Evolutionary conservation across 53 echinoderm and acorn worm genomes (phyloP), one percentile per base, ranked within the genome.

Genomic region (Echinometra lucunter): DNA sequence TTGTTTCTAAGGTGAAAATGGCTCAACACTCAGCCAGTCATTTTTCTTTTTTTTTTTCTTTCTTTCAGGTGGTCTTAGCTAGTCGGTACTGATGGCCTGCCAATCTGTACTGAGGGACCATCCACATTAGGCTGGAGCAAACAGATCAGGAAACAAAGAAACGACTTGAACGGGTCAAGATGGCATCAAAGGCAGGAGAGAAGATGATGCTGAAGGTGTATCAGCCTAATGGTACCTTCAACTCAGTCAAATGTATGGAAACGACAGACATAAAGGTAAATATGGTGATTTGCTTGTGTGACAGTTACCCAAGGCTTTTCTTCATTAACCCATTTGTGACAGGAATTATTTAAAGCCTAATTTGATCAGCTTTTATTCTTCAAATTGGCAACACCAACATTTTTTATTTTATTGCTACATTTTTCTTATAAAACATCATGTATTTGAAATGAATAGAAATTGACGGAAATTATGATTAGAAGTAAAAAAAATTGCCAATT

Each of bases 201-300:
- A 99, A 98, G 93, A 94, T 97, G 90, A 99, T 97, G 58, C 88
- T 99, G 85, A 98, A 97, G 92, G 96, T 99, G 23, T 97, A 96
- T 72, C 99, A 99, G 72, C 99, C 99, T 66, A 99, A 98, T 92
- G 98, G 98, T 25, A 97, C 94, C 92, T 99, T 99, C 95, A 99
- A 99, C 94, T 99, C 99, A 10, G 99, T 99, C 95, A 99, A 99
- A 95, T 98, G 98, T 89, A 95, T 96, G 90, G 99, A 99, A 57
- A 96, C 97, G 17, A 99, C 99, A 72, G 99, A 99, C 55, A 97
- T 99, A 32, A 99, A 99, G 97, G 99, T 99, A 80, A 74, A 74
- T 35, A 35, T 9, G 4, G 56, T 56, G n/a, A n/a, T n/a, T n/a
- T n/a, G n/a, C n/a, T n/a, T n/a, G n/a, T n/a, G n/a, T n/a, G n/a